Percentiles rank a stretch among this genome's conserved stretches.
These are phyloP conservation scores for Eristalinus sepulchralis DNA, from an alignment of 2,888 invertebrate genomes.

Conservation along the genomic window DNA sequence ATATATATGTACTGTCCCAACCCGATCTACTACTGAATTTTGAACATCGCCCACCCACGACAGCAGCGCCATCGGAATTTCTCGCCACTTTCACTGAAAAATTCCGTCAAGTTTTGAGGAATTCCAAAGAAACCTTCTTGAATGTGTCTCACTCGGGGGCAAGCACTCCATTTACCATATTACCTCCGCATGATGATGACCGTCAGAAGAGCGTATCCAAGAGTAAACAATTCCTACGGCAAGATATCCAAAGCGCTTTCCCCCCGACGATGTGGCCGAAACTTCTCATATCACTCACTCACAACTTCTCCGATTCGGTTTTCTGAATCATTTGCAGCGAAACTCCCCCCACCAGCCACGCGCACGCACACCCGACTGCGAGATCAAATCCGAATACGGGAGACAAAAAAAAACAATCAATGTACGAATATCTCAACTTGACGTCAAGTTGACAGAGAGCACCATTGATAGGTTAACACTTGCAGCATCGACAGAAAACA, in stretches of 20 bases:
- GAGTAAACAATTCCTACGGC: not conserved
- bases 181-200: not conserved
- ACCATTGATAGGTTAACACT: constrained; percentile 51
- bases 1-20: no score
- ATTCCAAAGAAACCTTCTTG: not conserved
- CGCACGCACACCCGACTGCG: not conserved
- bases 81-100: not conserved
- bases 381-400: not conserved
- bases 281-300: constrained; percentile 13
- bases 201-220: not conserved
- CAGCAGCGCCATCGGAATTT: not conserved
- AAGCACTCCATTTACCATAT: not conserved
- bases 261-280: not conserved
- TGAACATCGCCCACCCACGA: not conserved
- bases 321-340: constrained; percentile 4
- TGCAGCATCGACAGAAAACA: constrained; percentile 38
- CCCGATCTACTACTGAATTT: not conserved
- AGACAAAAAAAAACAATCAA: constrained; percentile 6
- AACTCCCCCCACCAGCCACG: not conserved
- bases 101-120: not conserved
- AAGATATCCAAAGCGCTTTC: constrained; percentile 36
- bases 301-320: not conserved
- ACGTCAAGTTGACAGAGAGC: constrained; percentile 44
- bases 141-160: not conserved
- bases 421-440: constrained; percentile 14